Percentiles rank a stretch among this genome's conserved stretches.
phyloP scores from a whole-genome alignment of 2,797 vertebrate genomes.

The Geotrypetes seraphini region DNA sequence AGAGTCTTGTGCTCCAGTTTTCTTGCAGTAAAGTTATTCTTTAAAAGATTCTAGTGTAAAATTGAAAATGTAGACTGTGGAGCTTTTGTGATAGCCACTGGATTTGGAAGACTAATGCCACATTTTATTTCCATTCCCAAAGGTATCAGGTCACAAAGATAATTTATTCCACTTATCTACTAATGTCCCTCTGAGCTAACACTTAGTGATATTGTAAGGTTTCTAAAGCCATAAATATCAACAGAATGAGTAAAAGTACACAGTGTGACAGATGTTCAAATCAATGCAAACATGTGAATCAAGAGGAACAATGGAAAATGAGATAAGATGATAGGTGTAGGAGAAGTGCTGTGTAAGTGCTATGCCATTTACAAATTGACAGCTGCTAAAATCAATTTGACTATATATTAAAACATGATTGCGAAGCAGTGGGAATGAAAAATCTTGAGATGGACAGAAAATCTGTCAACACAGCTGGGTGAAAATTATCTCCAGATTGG shows the following conservation, averaged over 20 bases:
- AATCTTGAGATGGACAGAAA: background rate
- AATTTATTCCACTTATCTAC: conserved; percentile 9
- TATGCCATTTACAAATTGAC: too few relatives aligned
- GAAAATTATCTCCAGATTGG: too few relatives aligned
- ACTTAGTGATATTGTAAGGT: background rate
- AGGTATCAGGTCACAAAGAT: background rate
- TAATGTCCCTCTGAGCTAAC: conserved; percentile 19
- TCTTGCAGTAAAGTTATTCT: too few relatives aligned
- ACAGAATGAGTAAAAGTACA: background rate
- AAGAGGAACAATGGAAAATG: too few relatives aligned
- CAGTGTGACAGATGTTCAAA: background rate
- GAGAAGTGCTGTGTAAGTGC: background rate
- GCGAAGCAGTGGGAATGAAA: background rate
- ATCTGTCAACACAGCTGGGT: too few relatives aligned
- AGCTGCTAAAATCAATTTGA: too few relatives aligned
- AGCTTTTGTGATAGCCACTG: too few relatives aligned
- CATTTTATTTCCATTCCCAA: too few relatives aligned
- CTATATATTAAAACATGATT: background rate
- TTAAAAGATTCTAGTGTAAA: too few relatives aligned
- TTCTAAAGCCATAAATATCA: background rate
- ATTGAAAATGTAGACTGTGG: too few relatives aligned
- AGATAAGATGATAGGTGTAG: background rate
- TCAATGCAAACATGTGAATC: background rate
- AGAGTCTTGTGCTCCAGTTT: too few relatives aligned
- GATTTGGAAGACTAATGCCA: too few relatives aligned